A percentile compares a stretch with the other conserved stretches of the same genome.
phyloP scores from a whole-genome alignment of 2,888 invertebrate genomes.

The Odontocerum albicorne region DNA sequence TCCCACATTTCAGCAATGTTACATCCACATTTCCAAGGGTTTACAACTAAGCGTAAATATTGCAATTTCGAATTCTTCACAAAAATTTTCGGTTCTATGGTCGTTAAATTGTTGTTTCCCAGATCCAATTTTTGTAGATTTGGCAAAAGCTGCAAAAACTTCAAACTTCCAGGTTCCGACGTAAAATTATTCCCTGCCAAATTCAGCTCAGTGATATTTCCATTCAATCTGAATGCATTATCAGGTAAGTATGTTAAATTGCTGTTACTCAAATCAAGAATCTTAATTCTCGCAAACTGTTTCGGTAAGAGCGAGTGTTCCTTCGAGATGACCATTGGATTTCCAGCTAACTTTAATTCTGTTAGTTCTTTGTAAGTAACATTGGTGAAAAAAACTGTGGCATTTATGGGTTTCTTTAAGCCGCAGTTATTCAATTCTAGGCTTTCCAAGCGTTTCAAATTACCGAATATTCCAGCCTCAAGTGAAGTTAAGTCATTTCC shows the following conservation, averaged over 20 bases:
- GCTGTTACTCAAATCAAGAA: constrained; percentile 67
- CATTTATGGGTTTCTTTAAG: constrained; percentile 62
- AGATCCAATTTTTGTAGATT: constrained; percentile 64
- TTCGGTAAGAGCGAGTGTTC: constrained; percentile 63
- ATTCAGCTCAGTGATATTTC: constrained; percentile 64
- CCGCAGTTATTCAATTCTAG: constrained; percentile 71
- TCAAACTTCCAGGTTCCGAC: constrained; percentile 52
- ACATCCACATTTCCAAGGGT: constrained; percentile 71
- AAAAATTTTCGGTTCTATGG: constrained; percentile 59
- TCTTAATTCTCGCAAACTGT: constrained; percentile 64
- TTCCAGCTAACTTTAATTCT: constrained; percentile 68
- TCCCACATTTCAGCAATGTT: constrained; percentile 71
- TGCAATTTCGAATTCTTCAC: constrained; percentile 59
- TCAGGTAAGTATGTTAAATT: constrained; percentile 61
- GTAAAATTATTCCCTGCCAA: constrained; percentile 61
- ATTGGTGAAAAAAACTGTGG: constrained; percentile 68
- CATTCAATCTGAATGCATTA: constrained; percentile 62
- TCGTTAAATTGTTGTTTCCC: constrained; percentile 63
- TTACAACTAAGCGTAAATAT: constrained; percentile 65
- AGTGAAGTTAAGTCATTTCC: constrained; percentile 68
- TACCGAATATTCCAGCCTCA: constrained; percentile 68
- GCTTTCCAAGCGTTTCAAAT: constrained; percentile 65
- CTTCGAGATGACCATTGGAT: constrained; percentile 63
- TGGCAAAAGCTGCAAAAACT: constrained; percentile 58
- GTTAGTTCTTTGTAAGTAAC: constrained; percentile 64